These are phyloP conservation scores for Adrianichthys oophorus DNA, from an alignment of 2,797 vertebrate species.

Conservation along the genomic window DNA sequence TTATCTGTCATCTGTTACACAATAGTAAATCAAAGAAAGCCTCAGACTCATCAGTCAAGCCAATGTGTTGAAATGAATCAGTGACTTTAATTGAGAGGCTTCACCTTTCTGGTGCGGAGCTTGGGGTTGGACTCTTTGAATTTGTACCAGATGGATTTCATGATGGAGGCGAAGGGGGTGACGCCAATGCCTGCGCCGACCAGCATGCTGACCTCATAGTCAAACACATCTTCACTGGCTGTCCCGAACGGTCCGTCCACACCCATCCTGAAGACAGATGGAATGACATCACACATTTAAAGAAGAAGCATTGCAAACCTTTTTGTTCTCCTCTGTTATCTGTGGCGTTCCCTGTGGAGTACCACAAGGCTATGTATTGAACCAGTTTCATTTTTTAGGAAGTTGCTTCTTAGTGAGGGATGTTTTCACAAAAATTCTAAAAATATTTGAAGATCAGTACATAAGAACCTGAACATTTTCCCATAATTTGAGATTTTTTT, in stretches of 20 bases:
- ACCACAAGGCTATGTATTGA: no score
- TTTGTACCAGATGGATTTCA: constrained; percentile 96
- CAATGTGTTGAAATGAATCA: constrained; percentile 1
- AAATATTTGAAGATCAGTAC: no score
- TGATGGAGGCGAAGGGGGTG: constrained; percentile 92
- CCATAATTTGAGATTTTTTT: no score
- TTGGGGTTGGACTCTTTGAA: constrained; percentile 84
- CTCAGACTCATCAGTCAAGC: background rate
- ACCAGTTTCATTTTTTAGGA: no score
- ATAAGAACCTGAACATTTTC: no score
- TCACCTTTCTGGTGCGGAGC: constrained; percentile 87
- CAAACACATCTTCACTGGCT: constrained; percentile 91
- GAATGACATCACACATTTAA: background rate
- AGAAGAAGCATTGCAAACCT: no score
- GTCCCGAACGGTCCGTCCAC: constrained; percentile 94
- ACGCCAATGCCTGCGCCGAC: constrained; percentile 90
- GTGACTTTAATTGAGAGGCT: background rate
- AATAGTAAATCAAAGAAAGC: background rate
- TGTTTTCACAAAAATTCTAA: no score
- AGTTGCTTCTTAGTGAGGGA: no score
- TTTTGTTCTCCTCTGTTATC: no score
- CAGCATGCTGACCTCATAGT: constrained; percentile 91
- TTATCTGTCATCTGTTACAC: no score
- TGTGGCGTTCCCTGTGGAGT: no score
- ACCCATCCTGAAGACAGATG: constrained; percentile 73